Evolutionary conservation across 2,113 vertebrate genomes (phyloP), one percentile per base, ranked within the genome.

Genomic region (Phocoena sinus): DNA sequence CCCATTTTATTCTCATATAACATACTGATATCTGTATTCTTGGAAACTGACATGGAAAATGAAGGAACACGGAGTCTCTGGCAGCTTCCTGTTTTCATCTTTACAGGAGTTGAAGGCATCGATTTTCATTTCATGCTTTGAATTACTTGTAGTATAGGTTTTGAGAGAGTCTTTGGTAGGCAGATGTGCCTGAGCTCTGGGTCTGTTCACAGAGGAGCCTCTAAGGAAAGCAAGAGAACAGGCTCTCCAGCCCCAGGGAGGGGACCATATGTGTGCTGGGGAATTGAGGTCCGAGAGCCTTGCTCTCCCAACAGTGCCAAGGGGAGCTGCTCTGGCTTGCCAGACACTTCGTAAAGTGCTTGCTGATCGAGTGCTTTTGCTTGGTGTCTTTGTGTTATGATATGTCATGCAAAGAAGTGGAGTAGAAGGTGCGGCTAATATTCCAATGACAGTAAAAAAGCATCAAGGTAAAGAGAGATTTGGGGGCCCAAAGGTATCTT

Each of bases 121-220:
- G 94, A 79, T 98, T 98, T 97, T 96, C 97, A 97, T 97, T 97
- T 98, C 97, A 96, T 89, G 90, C 90, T 95, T 73, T 97, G 94
- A 96, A 96, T 97, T 97, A 96, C 96, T 88, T 91, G 80, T 97
- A 91, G 96, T 97, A 76, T 15, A 91, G 96, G 92, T 96, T 98
- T 97, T 98, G 89, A 97, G 88, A 6, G 12, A 93, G 44, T 70
- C 94, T 92, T 91, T 87, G 92, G 86, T 94, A 83, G 90, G 89
- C 96, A 98, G 96, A 96, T 97, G 94, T 97, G 96, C 87, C 73
- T 65, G 90, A 88, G 47, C 81, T 70, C 77, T 56, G 56, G 82
- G 84, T 74, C 41, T 60, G 15, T 60, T 92, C 67, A 60, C 2
- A 73, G 74, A 85, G 56, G 68, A 86, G 60, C 20, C 25, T 91